Base-by-base conservation (phyloP, 1,140 invertebrate species). In the Drosophila miranda region DNA sequence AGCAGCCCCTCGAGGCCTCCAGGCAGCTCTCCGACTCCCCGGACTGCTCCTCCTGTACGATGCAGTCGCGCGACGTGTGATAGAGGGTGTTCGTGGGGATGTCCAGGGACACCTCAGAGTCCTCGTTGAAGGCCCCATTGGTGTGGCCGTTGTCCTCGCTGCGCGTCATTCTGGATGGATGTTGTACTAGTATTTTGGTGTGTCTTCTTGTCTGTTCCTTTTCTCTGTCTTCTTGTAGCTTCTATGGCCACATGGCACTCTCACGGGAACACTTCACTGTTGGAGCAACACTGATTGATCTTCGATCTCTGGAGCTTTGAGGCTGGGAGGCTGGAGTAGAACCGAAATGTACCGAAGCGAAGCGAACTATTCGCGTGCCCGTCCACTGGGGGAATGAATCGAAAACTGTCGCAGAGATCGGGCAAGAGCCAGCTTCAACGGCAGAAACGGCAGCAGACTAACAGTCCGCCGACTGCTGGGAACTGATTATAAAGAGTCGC, bases 21-120 rank as follows among this genome's bases (percentile, higher is more conserved):
- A 69, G 19, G 28, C 62, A 88, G 28, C 67, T 64, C 41, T 60
- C 50, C 1, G 46, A 14, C 38, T 63, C 34, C 34, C 34, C 41
- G 8, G 43, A 41, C 19, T 28, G 56, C 11, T 69, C 69, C 75
- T 89, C 80, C 50, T 89, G 84, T 0, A 90, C 79, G 6, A 90
- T 90, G 49, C 89, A 90, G 53, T 90, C 89, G 9, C 76, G 51
- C 1, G 89, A 90, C 3, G 79, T 84, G 67, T 80, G 87, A 30
- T 90, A 90, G 8, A 89, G 52, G 0, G 76, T 90, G 28, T 83
- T 87, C 21, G 89, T 89, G 50, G 89, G 89, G 64, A 90, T 89
- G 9, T 90, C 86, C 55, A 90, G 57, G 23, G 89, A 90, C 8
- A 90, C 82, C 26, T 90, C 89, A 4, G 75, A 77, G n/a, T 81